phyloP scores from a whole-genome alignment of 37 sponge, comb jelly and placozoan genomes.

The Dysidea cf. avara region DNA sequence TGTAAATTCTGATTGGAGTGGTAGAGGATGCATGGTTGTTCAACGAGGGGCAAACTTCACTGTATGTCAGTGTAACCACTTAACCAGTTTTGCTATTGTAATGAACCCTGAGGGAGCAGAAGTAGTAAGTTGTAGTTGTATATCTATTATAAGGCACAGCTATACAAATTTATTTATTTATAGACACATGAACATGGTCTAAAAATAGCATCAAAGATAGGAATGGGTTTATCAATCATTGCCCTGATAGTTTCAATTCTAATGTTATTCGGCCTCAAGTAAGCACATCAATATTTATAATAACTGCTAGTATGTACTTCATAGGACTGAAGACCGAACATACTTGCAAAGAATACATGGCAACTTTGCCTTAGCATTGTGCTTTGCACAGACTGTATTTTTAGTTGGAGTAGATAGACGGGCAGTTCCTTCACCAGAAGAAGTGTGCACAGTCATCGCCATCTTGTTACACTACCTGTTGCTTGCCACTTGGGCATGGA shows the following conservation, averaged over 20 bases:
- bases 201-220: conserved; percentile 54
- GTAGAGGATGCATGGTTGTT: no score
- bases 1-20: no score
- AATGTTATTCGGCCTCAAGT: conserved; percentile 60
- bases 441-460: conserved; percentile 54
- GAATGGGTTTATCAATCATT: conserved; percentile 65
- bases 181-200: conserved; percentile 29
- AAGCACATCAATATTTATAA: no score
- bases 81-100: conserved; percentile 78
- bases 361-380: conserved; percentile 67
- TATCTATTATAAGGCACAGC: no score
- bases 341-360: conserved; percentile 56
- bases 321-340: background rate
- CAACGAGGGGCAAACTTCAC: conserved; percentile 14
- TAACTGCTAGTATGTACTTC: no score
- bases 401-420: conserved; percentile 71
- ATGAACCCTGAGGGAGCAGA: conserved; percentile 52
- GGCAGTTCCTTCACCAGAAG: conserved; percentile 58
- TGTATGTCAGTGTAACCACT: conserved; percentile 68
- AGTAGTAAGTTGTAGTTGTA: background rate
- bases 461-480: conserved; percentile 71
- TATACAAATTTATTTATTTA: no score
- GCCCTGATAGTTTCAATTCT: conserved; percentile 43
- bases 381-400: conserved; percentile 67
- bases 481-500: conserved; percentile 72